These are phyloP conservation scores for Brachylomia viminalis DNA, from an alignment of 2,888 invertebrate species.

Conservation along the genomic window DNA sequence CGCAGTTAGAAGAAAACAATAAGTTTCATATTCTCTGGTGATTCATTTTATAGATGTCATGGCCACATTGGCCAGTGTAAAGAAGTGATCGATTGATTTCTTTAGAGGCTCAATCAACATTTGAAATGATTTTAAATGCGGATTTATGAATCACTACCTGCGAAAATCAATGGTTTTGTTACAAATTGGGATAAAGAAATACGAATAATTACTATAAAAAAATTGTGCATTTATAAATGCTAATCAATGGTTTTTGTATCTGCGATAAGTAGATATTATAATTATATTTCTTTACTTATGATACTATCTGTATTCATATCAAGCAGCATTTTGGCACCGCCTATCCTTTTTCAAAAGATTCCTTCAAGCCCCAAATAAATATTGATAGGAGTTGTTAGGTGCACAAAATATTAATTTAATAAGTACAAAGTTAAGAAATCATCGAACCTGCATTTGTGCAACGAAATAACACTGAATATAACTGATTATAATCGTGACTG, in stretches of 20 bases:
- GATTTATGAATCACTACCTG: too few species aligned
- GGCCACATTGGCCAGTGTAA: neutral
- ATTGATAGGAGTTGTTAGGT: neutral
- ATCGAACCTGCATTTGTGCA: constrained; percentile 11
- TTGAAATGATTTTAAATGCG: too few species aligned
- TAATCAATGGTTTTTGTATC: too few species aligned
- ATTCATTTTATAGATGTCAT: constrained; percentile 9
- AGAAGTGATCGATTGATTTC: neutral
- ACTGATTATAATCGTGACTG: neutral
- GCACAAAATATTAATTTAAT: neutral
- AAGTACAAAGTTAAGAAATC: neutral
- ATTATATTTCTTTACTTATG: too few species aligned
- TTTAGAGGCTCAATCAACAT: neutral
- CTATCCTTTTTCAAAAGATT: too few species aligned
- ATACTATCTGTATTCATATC: too few species aligned
- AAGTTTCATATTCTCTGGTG: constrained; percentile 9
- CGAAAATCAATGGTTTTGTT: too few species aligned
- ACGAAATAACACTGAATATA: neutral
- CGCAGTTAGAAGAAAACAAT: constrained; percentile 24
- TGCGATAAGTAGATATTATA: too few species aligned
- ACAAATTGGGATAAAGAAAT: too few species aligned
- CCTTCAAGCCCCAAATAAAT: neutral
- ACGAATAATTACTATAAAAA: too few species aligned
- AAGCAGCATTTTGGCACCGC: too few species aligned
- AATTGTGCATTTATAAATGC: too few species aligned